Evolutionary conservation across 1,140 invertebrate genomes (phyloP).

Genomic region (Solenopsis invicta): DNA sequence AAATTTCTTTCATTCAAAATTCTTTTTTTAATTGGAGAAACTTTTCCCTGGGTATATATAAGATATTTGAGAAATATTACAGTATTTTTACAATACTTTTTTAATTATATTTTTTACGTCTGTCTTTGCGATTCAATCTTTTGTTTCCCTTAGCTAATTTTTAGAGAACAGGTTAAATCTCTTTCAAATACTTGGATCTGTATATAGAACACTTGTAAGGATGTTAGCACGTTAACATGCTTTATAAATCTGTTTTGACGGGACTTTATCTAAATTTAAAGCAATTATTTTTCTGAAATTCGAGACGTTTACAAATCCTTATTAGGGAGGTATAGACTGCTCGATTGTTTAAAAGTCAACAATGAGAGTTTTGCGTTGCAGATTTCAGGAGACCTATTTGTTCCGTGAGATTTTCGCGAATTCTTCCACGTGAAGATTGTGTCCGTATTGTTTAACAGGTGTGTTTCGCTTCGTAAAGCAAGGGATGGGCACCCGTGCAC

Average conservation of each 20-base stretch:
- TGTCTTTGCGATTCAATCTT: neutral
- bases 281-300: neutral
- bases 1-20: no score
- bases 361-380: neutral
- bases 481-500: constrained; percentile 67
- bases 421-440: constrained; percentile 38
- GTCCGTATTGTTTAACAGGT: constrained; percentile 63
- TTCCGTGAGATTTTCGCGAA: constrained; percentile 52
- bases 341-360: constrained; percentile 2
- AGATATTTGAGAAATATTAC: neutral
- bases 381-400: neutral
- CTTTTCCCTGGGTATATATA: no score
- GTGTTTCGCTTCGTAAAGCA: constrained; percentile 64
- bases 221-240: no score
- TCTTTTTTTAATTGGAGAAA: no score
- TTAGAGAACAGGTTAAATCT: neutral
- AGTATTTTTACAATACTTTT: neutral
- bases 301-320: neutral
- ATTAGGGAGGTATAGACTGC: neutral
- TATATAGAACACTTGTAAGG: no score
- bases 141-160: neutral
- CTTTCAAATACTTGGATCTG: no score
- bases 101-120: neutral
- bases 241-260: neutral
- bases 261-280: neutral